Conservation (phyloP, 2,888 invertebrate species). For the Pogonocherus hispidulus region DNA sequence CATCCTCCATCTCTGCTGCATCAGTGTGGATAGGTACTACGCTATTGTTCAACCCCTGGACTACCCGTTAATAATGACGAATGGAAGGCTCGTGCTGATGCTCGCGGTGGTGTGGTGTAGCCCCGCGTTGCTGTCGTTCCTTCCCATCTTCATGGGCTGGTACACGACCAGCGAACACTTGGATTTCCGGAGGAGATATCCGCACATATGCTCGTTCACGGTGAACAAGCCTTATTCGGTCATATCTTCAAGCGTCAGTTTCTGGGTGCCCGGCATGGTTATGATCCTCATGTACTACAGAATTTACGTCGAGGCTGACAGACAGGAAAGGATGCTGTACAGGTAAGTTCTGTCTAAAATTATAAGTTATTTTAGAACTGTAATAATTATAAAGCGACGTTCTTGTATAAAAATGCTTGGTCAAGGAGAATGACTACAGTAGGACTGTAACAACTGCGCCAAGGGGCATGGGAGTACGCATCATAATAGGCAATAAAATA, state of each 20-base stretch:
- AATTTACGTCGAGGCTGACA: constrained; percentile 87
- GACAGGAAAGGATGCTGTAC: constrained; percentile 87
- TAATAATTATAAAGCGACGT: no score
- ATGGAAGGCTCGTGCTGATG: constrained; percentile 84
- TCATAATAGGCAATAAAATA: no score
- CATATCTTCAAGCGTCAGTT: constrained; percentile 90
- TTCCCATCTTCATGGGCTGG: constrained; percentile 96
- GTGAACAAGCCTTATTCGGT: constrained; percentile 91
- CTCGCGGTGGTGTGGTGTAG: constrained; percentile 92
- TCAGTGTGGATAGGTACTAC: constrained; percentile 88
- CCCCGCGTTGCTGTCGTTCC: constrained; percentile 92
- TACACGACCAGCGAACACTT: constrained; percentile 90
- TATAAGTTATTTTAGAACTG: no score
- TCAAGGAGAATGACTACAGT: no score
- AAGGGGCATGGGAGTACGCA: no score
- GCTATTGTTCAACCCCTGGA: constrained; percentile 95
- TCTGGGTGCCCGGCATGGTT: constrained; percentile 94
- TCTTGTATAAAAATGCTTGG: no score
- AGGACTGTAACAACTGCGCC: no score
- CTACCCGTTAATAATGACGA: constrained; percentile 94
- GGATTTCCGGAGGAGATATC: constrained; percentile 76
- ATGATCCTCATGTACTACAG: constrained; percentile 95
- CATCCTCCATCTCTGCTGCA: constrained; percentile 94
- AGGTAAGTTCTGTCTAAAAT: constrained; percentile 75
- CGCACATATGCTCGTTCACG: constrained; percentile 84